Evolutionary conservation across 2,888 invertebrate species (phyloP).

Genomic region (Heliconius erato): DNA sequence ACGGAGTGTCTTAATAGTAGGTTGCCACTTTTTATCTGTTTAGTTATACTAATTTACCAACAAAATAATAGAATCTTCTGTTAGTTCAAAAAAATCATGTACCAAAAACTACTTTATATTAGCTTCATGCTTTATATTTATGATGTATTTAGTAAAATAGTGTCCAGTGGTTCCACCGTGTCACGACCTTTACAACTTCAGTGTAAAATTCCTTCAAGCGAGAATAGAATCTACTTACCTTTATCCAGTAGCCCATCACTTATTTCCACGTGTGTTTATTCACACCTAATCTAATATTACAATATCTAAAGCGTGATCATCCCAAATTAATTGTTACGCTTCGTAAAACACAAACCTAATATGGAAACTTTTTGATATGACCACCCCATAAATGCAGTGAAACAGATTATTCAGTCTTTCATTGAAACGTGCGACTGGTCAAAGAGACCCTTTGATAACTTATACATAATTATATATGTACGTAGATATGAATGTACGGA

Average conservation of each 20-base stretch:
- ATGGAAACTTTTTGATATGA: slow-evolving; percentile 72
- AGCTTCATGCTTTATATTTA: too few relatives aligned
- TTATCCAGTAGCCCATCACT: not conserved
- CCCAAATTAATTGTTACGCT: slow-evolving; percentile 37
- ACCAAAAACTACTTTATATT: too few relatives aligned
- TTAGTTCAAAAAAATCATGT: too few relatives aligned
- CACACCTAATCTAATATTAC: not conserved
- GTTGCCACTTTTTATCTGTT: too few relatives aligned
- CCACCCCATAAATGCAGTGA: slow-evolving; percentile 61
- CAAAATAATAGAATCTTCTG: too few relatives aligned
- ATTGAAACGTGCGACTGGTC: slow-evolving; percentile 68
- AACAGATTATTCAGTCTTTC: slow-evolving; percentile 67
- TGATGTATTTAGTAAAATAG: too few relatives aligned
- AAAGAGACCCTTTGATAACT: slow-evolving; percentile 71
- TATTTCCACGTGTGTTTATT: not conserved
- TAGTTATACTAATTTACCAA: too few relatives aligned
- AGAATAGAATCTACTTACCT: not conserved
- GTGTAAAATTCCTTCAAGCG: slow-evolving; percentile 3
- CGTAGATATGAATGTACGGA: not conserved
- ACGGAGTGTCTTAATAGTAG: too few relatives aligned
- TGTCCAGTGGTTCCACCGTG: too few relatives aligned
- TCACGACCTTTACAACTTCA: not conserved
- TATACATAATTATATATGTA: slow-evolving; percentile 47
- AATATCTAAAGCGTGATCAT: slow-evolving; percentile 9
- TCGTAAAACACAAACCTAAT: slow-evolving; percentile 44